phyloP scores from a whole-genome alignment of 2,888 invertebrate genomes.

The Cosmia pyralina region DNA sequence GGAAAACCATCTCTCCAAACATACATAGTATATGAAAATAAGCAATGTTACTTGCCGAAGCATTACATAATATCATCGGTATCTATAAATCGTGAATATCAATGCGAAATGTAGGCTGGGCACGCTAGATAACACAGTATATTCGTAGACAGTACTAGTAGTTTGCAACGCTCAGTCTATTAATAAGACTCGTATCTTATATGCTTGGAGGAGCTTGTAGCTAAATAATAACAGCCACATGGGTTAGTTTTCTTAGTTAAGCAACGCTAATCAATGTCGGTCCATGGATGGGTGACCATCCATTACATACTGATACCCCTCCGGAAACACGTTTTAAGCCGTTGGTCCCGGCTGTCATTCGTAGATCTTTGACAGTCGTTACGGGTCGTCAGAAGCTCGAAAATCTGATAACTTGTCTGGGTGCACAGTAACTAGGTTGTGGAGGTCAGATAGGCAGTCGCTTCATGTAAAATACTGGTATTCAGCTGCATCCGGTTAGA shows the following conservation, averaged over 20 bases:
- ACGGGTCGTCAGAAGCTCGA: not conserved
- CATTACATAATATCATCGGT: constrained; percentile 52
- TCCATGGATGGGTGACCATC: not conserved
- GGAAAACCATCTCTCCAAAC: constrained; percentile 4
- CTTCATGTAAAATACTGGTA: not conserved
- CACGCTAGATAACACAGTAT: constrained; percentile 58
- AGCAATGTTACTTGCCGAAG: constrained; percentile 28
- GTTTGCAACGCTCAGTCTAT: constrained; percentile 25
- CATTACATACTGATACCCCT: not conserved
- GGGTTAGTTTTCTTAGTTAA: not conserved
- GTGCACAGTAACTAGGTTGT: not conserved
- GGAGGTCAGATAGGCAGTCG: not conserved
- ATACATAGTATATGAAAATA: constrained; percentile 10
- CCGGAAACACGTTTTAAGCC: not conserved
- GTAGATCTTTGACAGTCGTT: not conserved
- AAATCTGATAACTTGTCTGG: not conserved
- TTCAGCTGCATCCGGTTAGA: not conserved
- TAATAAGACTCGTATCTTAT: constrained; percentile 12
- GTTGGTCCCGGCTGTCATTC: not conserved
- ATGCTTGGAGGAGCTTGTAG: not conserved
- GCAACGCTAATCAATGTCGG: not conserved
- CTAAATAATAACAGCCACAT: not conserved
- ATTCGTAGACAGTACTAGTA: constrained; percentile 13
- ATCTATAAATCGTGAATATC: constrained; percentile 58
- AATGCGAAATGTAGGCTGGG: constrained; percentile 48